A percentile compares a stretch with the other conserved stretches of the same genome.
Conservation (phyloP, 1,140 invertebrate species). For the Scaptomyza graminum region DNA sequence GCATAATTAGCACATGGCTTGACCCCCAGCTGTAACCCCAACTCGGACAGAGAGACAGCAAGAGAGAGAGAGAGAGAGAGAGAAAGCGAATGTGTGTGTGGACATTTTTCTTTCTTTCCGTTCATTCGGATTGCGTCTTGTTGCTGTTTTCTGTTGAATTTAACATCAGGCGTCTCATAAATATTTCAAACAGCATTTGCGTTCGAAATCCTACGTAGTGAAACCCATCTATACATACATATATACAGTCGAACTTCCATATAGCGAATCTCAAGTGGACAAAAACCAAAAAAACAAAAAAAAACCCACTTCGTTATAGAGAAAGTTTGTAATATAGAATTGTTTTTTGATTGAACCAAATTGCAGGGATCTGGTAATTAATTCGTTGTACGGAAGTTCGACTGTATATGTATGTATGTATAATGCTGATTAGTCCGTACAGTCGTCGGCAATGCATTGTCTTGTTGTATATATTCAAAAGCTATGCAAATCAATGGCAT, state of each 20-base stretch:
- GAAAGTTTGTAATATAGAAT: too few species aligned
- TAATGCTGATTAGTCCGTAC: conserved; percentile 1
- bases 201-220: conserved; percentile 30
- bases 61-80: not conserved
- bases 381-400: too few species aligned
- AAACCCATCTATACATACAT: conserved; percentile 3
- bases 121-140: not conserved
- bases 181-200: conserved; percentile 63
- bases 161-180: conserved; percentile 70
- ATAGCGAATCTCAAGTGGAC: too few species aligned
- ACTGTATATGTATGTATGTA: not conserved
- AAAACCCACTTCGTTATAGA: too few species aligned
- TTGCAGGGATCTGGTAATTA: too few species aligned
- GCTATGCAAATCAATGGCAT: conserved; percentile 68
- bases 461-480: conserved; percentile 59
- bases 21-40: conserved; percentile 42
- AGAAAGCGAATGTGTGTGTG: not conserved
- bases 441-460: conserved; percentile 30
- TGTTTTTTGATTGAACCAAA: too few species aligned
- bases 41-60: not conserved
- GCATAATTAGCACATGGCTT: conserved; percentile 65
- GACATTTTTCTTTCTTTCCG: conserved; percentile 9
- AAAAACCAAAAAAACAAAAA: too few species aligned
- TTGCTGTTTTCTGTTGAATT: conserved; percentile 57
- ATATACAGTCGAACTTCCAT: not conserved